Evolutionary conservation across 2,113 vertebrate genomes (phyloP), one percentile per base, ranked within the genome.

Genomic region (Misgurnus anguillicaudatus): DNA sequence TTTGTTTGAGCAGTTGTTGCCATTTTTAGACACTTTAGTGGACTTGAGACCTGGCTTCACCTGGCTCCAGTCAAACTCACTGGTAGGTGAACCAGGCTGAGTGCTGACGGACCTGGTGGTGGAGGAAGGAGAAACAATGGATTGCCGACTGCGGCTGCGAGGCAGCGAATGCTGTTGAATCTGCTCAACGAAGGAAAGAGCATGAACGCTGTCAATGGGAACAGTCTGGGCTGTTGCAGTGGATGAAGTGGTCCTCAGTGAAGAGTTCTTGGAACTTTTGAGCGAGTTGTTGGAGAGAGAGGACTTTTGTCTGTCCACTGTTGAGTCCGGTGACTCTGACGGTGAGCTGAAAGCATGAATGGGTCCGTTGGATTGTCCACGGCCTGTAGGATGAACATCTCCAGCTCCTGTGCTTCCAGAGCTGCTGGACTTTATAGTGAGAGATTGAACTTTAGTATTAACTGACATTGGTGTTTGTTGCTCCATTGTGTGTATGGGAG

Each of bases 141-240:
- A 98, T 92, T 98, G 98, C n/a, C 97, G 93, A 39, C 97, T 99
- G 63, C 96, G 91, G 82, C 95, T 98, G 70, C 97, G 96, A 1
- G 97, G 97, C 87, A 98, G 88, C 0, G 98, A 99, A 88, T 98
- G 98, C 88, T 99, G 97, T 64, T 98, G 97, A 82, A 98, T 98
- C 79, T 98, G 97, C 65, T 99, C 97, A 0, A 97, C 98, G 80
- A 98, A 98, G 0, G 95, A 95, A 85, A 99, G 89, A 72, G 89
- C 94, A 41, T 97, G 98, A 76, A 98, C 96, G 68, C 96, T 99
- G 74, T 99, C 98, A 0, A 99, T 98, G 0, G 98, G 97, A 81
- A 98, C 97, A 0, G 98, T 99, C 76, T 98, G 98, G 4, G 98
- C 98, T 0, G 98, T 99, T 0, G 97, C 95, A 0, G 97, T 98